These are phyloP conservation scores for Holothuria leucospilota DNA, from an alignment of 53 echinoderm and acorn worm species.

Conservation along the genomic window DNA sequence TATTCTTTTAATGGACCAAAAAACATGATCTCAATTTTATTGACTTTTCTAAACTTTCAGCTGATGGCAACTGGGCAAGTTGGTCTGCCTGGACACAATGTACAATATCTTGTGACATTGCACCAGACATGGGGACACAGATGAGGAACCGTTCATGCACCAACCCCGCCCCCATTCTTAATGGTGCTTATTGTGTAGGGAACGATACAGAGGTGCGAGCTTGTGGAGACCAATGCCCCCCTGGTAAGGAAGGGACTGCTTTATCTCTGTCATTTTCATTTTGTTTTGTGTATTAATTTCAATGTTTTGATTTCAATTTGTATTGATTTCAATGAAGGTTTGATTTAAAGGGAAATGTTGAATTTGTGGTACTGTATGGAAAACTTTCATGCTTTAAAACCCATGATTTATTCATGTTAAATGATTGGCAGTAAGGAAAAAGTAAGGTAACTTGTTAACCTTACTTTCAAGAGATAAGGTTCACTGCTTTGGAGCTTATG, in stretches of 20 bases:
- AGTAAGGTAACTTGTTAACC: no score
- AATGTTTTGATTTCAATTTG: no score
- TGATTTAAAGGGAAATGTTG: no score
- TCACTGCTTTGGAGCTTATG: no score
- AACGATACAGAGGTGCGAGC: slow-evolving; percentile 63
- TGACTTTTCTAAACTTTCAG: slow-evolving; percentile 32
- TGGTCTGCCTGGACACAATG: slow-evolving; percentile 80
- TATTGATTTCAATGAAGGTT: no score
- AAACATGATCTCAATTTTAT: not conserved
- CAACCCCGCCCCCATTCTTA: slow-evolving; percentile 81
- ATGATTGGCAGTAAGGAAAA: no score
- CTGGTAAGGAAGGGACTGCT: slow-evolving; percentile 44
- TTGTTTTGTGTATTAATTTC: no score
- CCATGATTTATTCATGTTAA: no score
- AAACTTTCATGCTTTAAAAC: no score
- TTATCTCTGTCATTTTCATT: no score
- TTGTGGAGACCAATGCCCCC: slow-evolving; percentile 73
- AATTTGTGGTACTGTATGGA: no score
- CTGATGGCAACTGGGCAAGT: slow-evolving; percentile 70
- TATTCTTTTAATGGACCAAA: not conserved
- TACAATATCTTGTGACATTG: slow-evolving; percentile 69
- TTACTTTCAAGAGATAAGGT: no score
- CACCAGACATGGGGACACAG: slow-evolving; percentile 72
- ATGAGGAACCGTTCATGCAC: slow-evolving; percentile 76
- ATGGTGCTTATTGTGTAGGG: slow-evolving; percentile 71